A percentile compares a stretch with the other conserved stretches of the same genome.
Conservation (phyloP, 2,113 vertebrate genomes). For the Ptychochromis oligacanthus region DNA sequence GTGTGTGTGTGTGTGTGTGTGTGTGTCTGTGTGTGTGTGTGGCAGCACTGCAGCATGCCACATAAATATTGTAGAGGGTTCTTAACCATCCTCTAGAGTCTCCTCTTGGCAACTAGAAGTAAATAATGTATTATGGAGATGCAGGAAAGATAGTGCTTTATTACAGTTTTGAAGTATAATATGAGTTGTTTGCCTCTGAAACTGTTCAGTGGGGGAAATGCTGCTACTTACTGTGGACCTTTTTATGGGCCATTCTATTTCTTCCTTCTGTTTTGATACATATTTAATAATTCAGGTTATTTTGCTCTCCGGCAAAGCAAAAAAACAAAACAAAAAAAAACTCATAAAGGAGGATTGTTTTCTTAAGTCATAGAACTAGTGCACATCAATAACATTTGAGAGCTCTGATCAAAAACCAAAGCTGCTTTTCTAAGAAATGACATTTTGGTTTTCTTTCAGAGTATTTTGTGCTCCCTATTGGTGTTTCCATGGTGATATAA, state of each 20-base stretch:
- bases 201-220: slow-evolving; percentile 54
- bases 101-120: slow-evolving; percentile 76
- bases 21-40: slow-evolving; percentile 29
- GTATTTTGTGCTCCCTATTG: slow-evolving; percentile 27
- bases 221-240: slow-evolving; percentile 47
- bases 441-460: slow-evolving; percentile 42
- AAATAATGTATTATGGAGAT: slow-evolving; percentile 80
- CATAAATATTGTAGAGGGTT: slow-evolving; percentile 81
- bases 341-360: slow-evolving; percentile 37
- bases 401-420: slow-evolving; percentile 48
- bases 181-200: slow-evolving; percentile 69
- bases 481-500: slow-evolving; percentile 71
- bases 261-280: slow-evolving; percentile 57
- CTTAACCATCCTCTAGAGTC: slow-evolving; percentile 79
- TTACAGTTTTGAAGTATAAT: slow-evolving; percentile 73
- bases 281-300: slow-evolving; percentile 64
- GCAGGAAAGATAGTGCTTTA: slow-evolving; percentile 74
- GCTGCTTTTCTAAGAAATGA: slow-evolving; percentile 14
- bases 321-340: not conserved
- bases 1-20: too few species aligned
- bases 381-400: slow-evolving; percentile 29
- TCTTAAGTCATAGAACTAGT: slow-evolving; percentile 39
- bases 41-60: slow-evolving; percentile 62
- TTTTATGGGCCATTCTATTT: slow-evolving; percentile 56
- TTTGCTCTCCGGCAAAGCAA: slow-evolving; percentile 13